Percentiles rank a stretch among this genome's conserved stretches.
Evolutionary conservation across 2,888 invertebrate species (phyloP).

Genomic region (Troides aeacus): DNA sequence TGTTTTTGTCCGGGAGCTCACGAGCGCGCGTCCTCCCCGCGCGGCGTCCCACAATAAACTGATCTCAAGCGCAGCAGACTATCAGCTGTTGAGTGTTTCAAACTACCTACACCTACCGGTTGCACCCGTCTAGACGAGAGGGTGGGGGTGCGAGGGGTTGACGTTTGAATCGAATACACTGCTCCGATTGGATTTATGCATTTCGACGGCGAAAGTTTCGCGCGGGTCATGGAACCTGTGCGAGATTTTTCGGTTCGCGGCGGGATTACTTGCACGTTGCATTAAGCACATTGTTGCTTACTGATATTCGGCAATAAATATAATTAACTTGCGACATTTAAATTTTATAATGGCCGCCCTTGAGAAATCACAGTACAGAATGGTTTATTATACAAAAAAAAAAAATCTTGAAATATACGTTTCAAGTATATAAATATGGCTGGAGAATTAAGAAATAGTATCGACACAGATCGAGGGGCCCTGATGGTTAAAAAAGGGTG

Average conservation of each 20-base stretch:
- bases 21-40: constrained; percentile 34
- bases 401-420: too few relatives aligned
- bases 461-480: background rate
- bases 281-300: too few relatives aligned
- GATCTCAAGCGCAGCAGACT: constrained; percentile 31
- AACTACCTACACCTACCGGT: constrained; percentile 33
- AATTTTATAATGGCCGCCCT: too few relatives aligned
- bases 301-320: too few relatives aligned
- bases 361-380: too few relatives aligned
- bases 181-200: constrained; percentile 25
- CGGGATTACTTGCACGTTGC: too few relatives aligned
- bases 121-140: constrained; percentile 38
- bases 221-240: constrained; percentile 22
- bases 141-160: constrained; percentile 21
- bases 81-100: constrained; percentile 37
- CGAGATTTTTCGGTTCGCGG: background rate
- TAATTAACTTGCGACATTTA: too few relatives aligned
- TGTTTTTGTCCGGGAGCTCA: constrained; percentile 3
- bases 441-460: background rate
- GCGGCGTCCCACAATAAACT: constrained; percentile 37
- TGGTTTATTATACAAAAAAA: too few relatives aligned
- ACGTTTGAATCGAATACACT: constrained; percentile 17
- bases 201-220: constrained; percentile 9
- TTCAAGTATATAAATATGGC: too few relatives aligned
- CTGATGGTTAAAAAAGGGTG: background rate